phyloP scores from a whole-genome alignment of 2,113 vertebrate genomes.

The Crotophaga sulcirostris region DNA sequence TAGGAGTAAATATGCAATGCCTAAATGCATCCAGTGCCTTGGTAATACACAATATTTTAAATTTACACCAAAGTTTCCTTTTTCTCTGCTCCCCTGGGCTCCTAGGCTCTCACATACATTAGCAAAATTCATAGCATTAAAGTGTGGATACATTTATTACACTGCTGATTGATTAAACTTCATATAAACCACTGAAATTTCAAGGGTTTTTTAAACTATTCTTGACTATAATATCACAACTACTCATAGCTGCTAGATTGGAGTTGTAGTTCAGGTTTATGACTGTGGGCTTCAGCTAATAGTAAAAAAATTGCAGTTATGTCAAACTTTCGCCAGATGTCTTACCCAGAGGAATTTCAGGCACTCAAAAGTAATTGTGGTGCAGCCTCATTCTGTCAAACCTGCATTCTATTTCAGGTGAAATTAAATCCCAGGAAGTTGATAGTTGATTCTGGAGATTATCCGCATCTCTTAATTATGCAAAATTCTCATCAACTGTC shows the following conservation, averaged over 20 bases:
- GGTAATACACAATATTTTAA: not conserved
- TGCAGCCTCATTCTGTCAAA: not conserved
- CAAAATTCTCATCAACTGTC: conserved; percentile 26
- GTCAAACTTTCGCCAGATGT: not conserved
- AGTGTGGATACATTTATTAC: not conserved
- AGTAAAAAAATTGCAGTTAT: not conserved
- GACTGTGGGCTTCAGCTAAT: not conserved
- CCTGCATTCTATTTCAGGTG: not conserved
- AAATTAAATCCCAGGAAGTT: not conserved
- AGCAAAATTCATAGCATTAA: not conserved
- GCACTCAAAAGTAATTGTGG: not conserved
- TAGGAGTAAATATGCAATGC: not conserved
- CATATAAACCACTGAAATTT: not conserved
- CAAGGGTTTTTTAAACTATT: not conserved
- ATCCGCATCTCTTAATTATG: conserved; percentile 24
- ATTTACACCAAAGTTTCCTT: not conserved
- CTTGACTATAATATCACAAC: not conserved
- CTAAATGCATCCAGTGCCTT: not conserved
- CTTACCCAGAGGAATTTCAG: not conserved
- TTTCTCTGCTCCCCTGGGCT: not conserved
- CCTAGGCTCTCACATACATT: not conserved
- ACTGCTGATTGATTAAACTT: not conserved
- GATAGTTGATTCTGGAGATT: not conserved
- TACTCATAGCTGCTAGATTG: not conserved
- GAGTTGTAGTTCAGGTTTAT: not conserved